Base-by-base conservation (phyloP, 2,888 invertebrate genomes). In the Metopia argyrocephala region DNA sequence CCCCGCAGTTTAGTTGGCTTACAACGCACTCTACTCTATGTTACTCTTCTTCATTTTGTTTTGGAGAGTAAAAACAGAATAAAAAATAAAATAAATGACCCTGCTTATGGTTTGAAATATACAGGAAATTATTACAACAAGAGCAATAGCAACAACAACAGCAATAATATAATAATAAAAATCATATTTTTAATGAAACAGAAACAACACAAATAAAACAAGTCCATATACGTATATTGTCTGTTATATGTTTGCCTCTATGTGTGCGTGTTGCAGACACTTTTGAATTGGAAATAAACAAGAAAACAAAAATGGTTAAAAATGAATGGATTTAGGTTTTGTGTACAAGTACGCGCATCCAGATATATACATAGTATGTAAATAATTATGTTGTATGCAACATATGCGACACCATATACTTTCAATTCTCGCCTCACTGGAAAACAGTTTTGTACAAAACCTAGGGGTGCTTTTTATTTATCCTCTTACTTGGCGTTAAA, bases 51-150 rank as follows among this genome's bases (percentile, higher is more conserved):
- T 59, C 12, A 20, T 0, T 9, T 38, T 59, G 7, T 57, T 57
- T 59, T 20, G 25, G 45, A 20, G 20, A 45, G 57, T 61, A 45
- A 18, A 2, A 61, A 54, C 38, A 66, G 61, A 20, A 27, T 9
- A 56, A 45, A 38, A 23, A 28, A 52, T 18, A 54, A 65, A 61
- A 50, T 6, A 20, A 54, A 65, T 78, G 73, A 81, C 80, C 80
- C 80, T 74, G 76, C 59, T 50, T 59, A 21, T 66, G 23, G 62
- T 68, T 61, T 45, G 27, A 71, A 76, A 70, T 66, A 64, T 46
- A 76, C 76, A 80, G 76, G 69, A 76, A 80, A 69, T 59, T 74
- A 65, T 59, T 64, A 64, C 68, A 81, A 61, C 57, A 73, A 78
- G n/a, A n/a, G n/a, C 38, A 76, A 64, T n/a, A 21, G 18, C 28